Evolutionary conservation across 2,113 vertebrate species (phyloP), one percentile per base, ranked within the genome.

Genomic region (Turnix velox): DNA sequence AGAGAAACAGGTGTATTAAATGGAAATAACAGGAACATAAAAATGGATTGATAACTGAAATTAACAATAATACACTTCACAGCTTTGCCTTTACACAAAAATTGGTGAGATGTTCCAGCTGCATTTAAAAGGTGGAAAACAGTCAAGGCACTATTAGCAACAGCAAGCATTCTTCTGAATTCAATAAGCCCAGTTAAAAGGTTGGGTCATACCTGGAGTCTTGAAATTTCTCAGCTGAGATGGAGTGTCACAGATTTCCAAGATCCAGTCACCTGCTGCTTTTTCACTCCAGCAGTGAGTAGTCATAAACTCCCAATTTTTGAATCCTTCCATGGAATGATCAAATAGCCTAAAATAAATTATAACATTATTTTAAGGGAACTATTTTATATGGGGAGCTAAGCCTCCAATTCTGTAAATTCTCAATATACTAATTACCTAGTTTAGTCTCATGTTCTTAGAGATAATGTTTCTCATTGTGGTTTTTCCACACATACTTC

Each of bases 241-340:
- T 25, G 99, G 99, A 15, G 98, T 99, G 94, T 99, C 99, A 67
- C 99, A 98, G 95, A 99, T 99, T 97, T 99, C 99, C 81, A 99
- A 98, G 91, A 99, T 97, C 99, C 99, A 99, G 95, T 99, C 99
- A 78, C 99, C 99, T 30, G 98, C 98, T 31, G 99, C 99, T 97
- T 99, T 99, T 97, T 99, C 99, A 84, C 99, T 99, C 99, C 99
- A 99, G 95, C 98, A 99, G 91, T 99, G 99, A 93, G 99, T 99
- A 84, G 99, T 99, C 99, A 99, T 99, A 92, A 99, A 99, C 95
- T 99, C 99, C 99, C 99, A 99, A 97, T 99, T 99, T 97, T 99
- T 99, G 97, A 99, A 99, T 68, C 99, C 99, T 98, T 99, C 99
- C 98, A 99, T 99, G 88, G 99, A 99, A 97, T 99, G 99, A 97